Conservation (phyloP, 1,140 invertebrate genomes). For the Pseudomyrmex concolor region DNA sequence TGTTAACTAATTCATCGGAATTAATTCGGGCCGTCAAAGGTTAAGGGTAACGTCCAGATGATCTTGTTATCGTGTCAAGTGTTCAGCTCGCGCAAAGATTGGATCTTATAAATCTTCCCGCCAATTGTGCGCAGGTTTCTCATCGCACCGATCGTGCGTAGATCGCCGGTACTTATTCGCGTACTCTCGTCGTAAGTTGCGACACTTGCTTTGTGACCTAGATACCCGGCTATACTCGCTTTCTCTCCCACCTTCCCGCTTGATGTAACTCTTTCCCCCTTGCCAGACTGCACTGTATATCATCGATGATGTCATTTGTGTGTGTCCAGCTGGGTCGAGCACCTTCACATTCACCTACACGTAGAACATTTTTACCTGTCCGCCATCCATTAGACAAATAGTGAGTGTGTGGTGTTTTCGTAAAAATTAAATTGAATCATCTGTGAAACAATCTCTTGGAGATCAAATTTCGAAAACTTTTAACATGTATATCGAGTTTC, state of each 20-base stretch:
- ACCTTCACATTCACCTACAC: conserved; percentile 26
- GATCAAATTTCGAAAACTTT: too few relatives aligned
- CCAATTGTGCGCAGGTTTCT: not conserved
- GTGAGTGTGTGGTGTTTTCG: too few relatives aligned
- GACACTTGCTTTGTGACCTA: conserved; percentile 82
- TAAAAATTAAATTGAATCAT: too few relatives aligned
- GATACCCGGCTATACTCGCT: conserved; percentile 73
- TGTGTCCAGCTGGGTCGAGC: conserved; percentile 55
- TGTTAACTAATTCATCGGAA: too few relatives aligned
- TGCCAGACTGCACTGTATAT: not conserved
- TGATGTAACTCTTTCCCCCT: conserved; percentile 26
- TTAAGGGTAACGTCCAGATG: too few relatives aligned
- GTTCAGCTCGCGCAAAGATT: too few relatives aligned
- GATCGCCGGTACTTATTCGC: conserved; percentile 37
- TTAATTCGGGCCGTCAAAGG: too few relatives aligned
- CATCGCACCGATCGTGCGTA: not conserved
- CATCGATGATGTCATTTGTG: conserved; percentile 48
- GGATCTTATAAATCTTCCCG: too few relatives aligned
- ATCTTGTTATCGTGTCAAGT: too few relatives aligned
- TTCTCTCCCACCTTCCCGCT: conserved; percentile 55
- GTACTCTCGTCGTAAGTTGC: conserved; percentile 66
- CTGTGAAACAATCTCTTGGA: too few relatives aligned
- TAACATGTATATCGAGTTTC: too few relatives aligned
- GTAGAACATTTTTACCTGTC: not conserved
- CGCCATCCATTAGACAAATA: too few relatives aligned